Evolutionary conservation across 92 coral and sea anemone species (phyloP).

Genomic region (Montipora capitata): DNA sequence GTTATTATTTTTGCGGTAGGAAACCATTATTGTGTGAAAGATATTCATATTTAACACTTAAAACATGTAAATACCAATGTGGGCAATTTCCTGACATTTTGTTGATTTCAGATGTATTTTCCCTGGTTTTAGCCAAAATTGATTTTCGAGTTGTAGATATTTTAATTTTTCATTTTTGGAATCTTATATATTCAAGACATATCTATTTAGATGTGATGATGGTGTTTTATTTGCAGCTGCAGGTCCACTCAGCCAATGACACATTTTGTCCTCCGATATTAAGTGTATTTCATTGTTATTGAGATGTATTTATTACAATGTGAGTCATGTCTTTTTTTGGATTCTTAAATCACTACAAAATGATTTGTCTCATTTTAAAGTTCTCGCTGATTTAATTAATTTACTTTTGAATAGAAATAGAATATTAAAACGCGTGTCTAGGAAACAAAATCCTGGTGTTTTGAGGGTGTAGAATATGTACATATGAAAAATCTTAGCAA

Average conservation of each 20-base stretch:
- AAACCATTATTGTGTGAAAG: slow-evolving; percentile 9
- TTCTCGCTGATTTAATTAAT: neutral
- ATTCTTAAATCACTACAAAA: neutral
- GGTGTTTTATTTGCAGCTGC: slow-evolving; percentile 21
- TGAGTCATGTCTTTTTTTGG: neutral
- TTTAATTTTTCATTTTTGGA: slow-evolving; percentile 32
- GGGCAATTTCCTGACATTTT: neutral
- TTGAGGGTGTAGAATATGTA: too few relatives aligned
- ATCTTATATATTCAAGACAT: slow-evolving; percentile 25
- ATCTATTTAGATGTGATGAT: slow-evolving; percentile 52
- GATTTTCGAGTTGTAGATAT: slow-evolving; percentile 8
- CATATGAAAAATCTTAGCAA: neutral
- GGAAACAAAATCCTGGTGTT: too few relatives aligned
- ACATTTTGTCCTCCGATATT: neutral
- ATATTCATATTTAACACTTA: neutral
- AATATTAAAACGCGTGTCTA: too few relatives aligned
- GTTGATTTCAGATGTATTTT: neutral
- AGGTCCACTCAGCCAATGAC: neutral
- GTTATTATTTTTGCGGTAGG: slow-evolving; percentile 4
- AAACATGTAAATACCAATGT: neutral
- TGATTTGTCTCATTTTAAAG: neutral
- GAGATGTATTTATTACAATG: neutral
- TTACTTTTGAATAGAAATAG: too few relatives aligned
- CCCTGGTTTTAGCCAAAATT: neutral
- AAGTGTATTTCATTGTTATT: neutral